Conservation (phyloP, 2,888 invertebrate species). For the Patella depressa region DNA sequence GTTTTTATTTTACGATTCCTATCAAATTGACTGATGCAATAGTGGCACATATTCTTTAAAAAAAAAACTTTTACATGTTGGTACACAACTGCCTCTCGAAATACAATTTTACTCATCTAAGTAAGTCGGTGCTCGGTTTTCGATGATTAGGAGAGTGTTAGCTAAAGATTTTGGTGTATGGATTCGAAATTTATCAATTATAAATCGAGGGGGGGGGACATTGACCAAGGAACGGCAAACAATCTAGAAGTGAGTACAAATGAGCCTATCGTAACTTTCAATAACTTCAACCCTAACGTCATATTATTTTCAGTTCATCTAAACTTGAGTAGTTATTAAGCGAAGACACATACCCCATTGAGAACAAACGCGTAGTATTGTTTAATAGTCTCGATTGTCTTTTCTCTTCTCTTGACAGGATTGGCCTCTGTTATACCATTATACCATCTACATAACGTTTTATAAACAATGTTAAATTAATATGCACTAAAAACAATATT, state of each 20-base stretch:
- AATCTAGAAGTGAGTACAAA: too few relatives aligned
- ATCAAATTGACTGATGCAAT: too few relatives aligned
- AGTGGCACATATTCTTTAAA: not conserved
- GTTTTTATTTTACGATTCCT: too few relatives aligned
- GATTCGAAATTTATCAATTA: too few relatives aligned
- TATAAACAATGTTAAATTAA: not conserved
- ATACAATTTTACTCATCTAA: not conserved
- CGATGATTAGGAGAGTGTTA: too few relatives aligned
- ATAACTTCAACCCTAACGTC: too few relatives aligned
- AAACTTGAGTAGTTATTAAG: not conserved
- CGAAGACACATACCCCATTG: constrained; percentile 33
- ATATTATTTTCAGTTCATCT: too few relatives aligned
- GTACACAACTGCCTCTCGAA: not conserved
- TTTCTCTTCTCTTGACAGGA: constrained; percentile 17
- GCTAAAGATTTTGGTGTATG: too few relatives aligned
- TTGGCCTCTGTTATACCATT: constrained; percentile 21
- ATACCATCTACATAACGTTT: constrained; percentile 17
- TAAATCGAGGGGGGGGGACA: too few relatives aligned
- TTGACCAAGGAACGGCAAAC: too few relatives aligned
- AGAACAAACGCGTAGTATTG: constrained; percentile 41
- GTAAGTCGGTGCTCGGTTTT: too few relatives aligned
- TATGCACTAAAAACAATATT: not conserved
- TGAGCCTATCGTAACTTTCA: too few relatives aligned
- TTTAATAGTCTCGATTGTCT: constrained; percentile 34
- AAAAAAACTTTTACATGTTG: not conserved